Conservation (phyloP, 2,888 invertebrate species). For the Agonopterix subpropinquella region DNA sequence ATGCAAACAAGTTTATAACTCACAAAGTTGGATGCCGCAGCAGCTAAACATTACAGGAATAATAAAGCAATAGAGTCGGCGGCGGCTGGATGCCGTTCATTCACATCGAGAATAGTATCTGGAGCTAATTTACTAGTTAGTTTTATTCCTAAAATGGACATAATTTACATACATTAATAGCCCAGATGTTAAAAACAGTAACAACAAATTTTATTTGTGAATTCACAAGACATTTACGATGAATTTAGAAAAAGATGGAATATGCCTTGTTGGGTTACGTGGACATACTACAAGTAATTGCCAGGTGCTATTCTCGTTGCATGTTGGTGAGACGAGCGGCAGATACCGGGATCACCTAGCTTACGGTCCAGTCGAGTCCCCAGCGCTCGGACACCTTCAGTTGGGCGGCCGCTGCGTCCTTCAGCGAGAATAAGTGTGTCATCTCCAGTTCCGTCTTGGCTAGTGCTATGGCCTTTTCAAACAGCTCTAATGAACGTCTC, state of each 20-base stretch:
- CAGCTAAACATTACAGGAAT: conserved; percentile 14
- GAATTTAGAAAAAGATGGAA: background rate
- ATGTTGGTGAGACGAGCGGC: conserved; percentile 14
- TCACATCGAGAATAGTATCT: conserved; percentile 44
- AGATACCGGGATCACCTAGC: conserved; percentile 36
- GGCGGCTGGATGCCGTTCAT: conserved; percentile 30
- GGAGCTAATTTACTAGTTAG: conserved; percentile 12
- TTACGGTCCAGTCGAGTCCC: conserved; percentile 77
- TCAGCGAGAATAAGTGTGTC: conserved; percentile 91
- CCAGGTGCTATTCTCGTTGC: conserved; percentile 52
- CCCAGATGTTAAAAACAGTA: conserved; percentile 1
- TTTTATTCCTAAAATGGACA: too few relatives aligned
- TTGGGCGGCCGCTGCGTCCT: conserved; percentile 94
- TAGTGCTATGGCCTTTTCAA: conserved; percentile 90
- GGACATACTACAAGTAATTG: conserved; percentile 20
- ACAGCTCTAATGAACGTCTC: conserved; percentile 86
- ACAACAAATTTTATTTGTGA: conserved; percentile 2
- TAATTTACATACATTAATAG: too few relatives aligned
- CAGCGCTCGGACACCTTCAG: conserved; percentile 86
- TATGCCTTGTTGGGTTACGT: background rate
- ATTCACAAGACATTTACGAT: background rate
- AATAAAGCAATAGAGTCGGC: conserved; percentile 29
- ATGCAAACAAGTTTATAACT: conserved; percentile 14
- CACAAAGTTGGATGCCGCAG: conserved; percentile 2
- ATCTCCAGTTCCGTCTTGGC: conserved; percentile 93